These are phyloP conservation scores for Nesospiza acunhae DNA, from an alignment of 2,113 vertebrate species.

Conservation along the genomic window DNA sequence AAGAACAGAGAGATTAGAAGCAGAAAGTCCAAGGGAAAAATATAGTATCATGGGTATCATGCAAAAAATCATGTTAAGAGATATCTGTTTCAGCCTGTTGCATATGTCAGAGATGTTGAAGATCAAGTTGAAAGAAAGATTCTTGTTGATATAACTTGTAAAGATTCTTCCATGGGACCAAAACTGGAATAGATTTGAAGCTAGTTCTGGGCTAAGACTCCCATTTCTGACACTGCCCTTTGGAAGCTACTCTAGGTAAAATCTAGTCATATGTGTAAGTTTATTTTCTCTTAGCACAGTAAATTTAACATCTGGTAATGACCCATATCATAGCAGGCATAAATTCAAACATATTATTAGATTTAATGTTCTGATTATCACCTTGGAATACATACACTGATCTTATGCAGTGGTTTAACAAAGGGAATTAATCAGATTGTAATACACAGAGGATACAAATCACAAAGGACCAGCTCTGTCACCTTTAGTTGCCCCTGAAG, in stretches of 20 bases:
- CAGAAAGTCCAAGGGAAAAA: neutral
- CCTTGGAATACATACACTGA: neutral
- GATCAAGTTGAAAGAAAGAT: neutral
- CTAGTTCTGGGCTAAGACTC: neutral
- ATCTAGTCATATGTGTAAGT: neutral
- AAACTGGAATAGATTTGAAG: neutral
- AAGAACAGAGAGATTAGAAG: neutral
- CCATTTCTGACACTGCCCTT: neutral
- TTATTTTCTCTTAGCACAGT: neutral
- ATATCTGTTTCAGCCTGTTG: neutral
- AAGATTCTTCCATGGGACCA: neutral
- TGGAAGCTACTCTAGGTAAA: neutral
- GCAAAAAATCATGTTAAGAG: neutral
- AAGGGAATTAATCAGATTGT: neutral
- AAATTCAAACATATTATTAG: neutral
- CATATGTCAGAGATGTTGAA: neutral
- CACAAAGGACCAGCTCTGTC: neutral
- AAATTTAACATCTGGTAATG: neutral
- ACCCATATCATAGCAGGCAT: neutral
- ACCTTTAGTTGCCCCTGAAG: neutral
- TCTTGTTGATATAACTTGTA: neutral
- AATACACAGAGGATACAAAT: neutral
- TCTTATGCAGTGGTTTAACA: neutral
- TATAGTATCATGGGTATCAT: neutral
- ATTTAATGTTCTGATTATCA: neutral